A percentile compares a stretch with the other conserved stretches of the same genome.
Conservation (phyloP, 2,888 invertebrate species). For the Leptodirus hochenwartii region DNA sequence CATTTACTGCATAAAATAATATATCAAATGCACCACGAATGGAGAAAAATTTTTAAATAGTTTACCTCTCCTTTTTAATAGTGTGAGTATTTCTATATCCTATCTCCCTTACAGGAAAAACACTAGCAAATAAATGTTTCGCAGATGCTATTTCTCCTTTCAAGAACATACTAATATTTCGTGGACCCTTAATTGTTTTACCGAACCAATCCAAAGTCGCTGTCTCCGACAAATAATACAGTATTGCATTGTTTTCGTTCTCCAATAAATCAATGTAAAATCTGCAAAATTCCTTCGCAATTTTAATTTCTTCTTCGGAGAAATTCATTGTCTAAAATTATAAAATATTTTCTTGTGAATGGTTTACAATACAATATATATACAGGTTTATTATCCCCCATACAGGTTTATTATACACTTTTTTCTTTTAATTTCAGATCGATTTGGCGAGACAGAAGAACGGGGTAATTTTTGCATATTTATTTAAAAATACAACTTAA, state of each 20-base stretch:
- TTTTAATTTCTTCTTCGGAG: slow-evolving; percentile 14
- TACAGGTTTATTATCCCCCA: slow-evolving; percentile 2
- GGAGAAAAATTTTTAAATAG: not conserved
- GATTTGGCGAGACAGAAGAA: slow-evolving; percentile 20
- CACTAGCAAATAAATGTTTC: slow-evolving; percentile 19
- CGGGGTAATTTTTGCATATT: slow-evolving; percentile 11
- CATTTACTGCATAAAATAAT: no score
- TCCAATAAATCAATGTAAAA: slow-evolving; percentile 25
- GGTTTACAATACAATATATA: not conserved
- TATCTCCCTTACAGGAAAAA: slow-evolving; percentile 19
- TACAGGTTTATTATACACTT: slow-evolving; percentile 5
- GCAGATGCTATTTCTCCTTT: slow-evolving; percentile 28
- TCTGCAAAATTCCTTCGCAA: slow-evolving; percentile 19
- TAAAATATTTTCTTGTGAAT: slow-evolving; percentile 6
- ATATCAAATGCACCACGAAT: not conserved
- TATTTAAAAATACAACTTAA: no score
- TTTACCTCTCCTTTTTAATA: slow-evolving; percentile 14
- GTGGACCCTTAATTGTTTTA: slow-evolving; percentile 36
- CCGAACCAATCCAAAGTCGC: slow-evolving; percentile 46
- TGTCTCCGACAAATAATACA: slow-evolving; percentile 22
- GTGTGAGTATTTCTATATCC: slow-evolving; percentile 23
- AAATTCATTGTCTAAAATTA: slow-evolving; percentile 6
- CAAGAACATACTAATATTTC: slow-evolving; percentile 36
- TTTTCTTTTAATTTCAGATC: slow-evolving; percentile 19
- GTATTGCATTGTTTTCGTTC: slow-evolving; percentile 19